Evolutionary conservation across 2,888 invertebrate genomes (phyloP).

Genomic region (Sphaerophoria rueppellii): DNA sequence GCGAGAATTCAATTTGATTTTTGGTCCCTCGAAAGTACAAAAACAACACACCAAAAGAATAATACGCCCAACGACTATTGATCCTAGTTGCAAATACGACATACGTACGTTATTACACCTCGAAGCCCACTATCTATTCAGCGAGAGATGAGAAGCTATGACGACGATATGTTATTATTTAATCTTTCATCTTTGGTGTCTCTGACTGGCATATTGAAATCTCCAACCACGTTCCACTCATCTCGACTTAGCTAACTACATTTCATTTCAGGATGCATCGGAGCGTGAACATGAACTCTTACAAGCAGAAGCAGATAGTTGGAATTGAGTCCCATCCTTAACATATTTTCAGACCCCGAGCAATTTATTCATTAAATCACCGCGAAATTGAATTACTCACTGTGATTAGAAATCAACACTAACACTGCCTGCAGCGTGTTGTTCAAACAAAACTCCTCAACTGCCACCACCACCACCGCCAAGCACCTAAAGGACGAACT

Average conservation of each 20-base stretch:
- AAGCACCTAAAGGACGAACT: neutral
- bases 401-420: constrained; percentile 66
- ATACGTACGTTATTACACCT: too few species aligned
- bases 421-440: constrained; percentile 36
- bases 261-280: constrained; percentile 30
- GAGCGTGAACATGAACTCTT: constrained; percentile 17
- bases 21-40: constrained; percentile 7
- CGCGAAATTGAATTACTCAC: constrained; percentile 65
- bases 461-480: neutral
- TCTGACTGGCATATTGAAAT: neutral
- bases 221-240: neutral
- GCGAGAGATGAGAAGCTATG: neutral
- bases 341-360: constrained; percentile 47
- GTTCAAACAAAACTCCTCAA: constrained; percentile 3
- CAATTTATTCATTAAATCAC: constrained; percentile 67
- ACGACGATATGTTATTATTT: constrained; percentile 3
- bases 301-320: neutral
- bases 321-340: constrained; percentile 8
- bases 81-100: constrained; percentile 1
- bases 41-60: constrained; percentile 6
- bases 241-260: neutral
- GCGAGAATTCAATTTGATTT: constrained; percentile 24
- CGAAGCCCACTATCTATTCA: neutral
- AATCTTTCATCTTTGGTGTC: constrained; percentile 15
- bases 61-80: neutral